Conservation (phyloP, 2,797 vertebrate genomes). For the Chelon auratus region DNA sequence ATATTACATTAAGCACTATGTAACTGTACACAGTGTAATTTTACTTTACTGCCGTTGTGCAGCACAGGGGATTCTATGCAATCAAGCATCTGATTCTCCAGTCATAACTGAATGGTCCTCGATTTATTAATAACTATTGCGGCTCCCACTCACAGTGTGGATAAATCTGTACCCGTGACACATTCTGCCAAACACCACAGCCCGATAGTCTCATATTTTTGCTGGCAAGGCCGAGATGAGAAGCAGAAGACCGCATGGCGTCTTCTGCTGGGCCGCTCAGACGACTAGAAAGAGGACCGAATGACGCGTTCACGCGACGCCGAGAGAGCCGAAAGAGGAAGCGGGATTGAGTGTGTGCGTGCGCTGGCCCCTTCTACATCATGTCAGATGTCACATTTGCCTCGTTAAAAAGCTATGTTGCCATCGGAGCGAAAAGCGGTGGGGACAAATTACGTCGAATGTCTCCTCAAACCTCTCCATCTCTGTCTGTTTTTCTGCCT, state of each 20-base stretch:
- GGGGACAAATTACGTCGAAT: background rate
- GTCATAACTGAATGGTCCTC: slow-evolving; percentile 6
- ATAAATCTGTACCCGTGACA: slow-evolving; percentile 19
- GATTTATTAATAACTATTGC: slow-evolving; percentile 36
- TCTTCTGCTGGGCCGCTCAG: slow-evolving; percentile 26
- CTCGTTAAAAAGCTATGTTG: background rate
- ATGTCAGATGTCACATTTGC: slow-evolving; percentile 27
- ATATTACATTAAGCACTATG: slow-evolving; percentile 8
- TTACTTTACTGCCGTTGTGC: background rate
- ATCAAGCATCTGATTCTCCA: slow-evolving; percentile 1
- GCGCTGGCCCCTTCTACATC: slow-evolving; percentile 18
- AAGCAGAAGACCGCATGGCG: slow-evolving; percentile 27
- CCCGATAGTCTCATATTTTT: slow-evolving; percentile 22
- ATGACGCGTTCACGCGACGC: slow-evolving; percentile 9
- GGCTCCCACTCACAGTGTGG: slow-evolving; percentile 6
- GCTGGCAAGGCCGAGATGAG: slow-evolving; percentile 46
- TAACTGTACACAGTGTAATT: background rate
- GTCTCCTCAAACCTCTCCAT: background rate
- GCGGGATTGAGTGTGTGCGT: background rate
- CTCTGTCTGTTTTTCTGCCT: slow-evolving; percentile 25
- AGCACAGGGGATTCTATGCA: too few relatives aligned
- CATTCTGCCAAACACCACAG: slow-evolving; percentile 36
- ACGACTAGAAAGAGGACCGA: slow-evolving; percentile 14
- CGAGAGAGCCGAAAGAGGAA: slow-evolving; percentile 25
- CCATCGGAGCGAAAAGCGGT: background rate